Base-by-base conservation (phyloP, 2,797 vertebrate species). In the Hypotaenidia philippensis region DNA sequence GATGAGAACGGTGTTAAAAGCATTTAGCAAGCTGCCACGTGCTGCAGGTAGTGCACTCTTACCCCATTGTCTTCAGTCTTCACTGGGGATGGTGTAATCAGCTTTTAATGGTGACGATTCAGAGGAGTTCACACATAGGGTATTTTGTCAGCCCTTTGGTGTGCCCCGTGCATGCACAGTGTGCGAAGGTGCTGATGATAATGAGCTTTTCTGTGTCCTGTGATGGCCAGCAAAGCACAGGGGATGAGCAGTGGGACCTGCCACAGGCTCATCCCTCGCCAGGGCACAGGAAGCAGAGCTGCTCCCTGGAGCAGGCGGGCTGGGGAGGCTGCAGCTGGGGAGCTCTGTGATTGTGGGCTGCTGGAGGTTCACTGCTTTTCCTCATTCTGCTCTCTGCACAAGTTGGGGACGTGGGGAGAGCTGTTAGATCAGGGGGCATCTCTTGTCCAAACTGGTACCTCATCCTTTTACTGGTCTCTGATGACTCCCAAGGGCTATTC, bases 81-180 rank as follows among this genome's bases (percentile, higher is more conserved):
- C 34, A 31, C 70, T 70, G 36, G 57, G 59, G 31, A 4, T 10
- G 64, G 22, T 32, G 29, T 55, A n/a, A 57, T n/a, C 36, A 3
- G 44, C 14, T 89, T 71, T 44, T 88, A 79, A 79, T 50, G 86
- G 89, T 23, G 70, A 44, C 3, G 13, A 11, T 44, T 81, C 72
- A 10, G 26, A 70, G 45, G 20, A 57, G 77, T 32, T 69, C 74
- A 71, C 36, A 40, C 1, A 1, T 7, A 0, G 3, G 31, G 27
- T 55, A 2, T 64, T 56, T 81, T 71, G 76, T 38, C 53, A 75
- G 50, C n/a, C 56, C 81, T 60, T 40, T 12, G 44, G 31, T 14
- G 1, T 38, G 31, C 34, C 34, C 85, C 12, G 5, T 11, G 8
- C 22, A 0, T 38, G 6, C 11, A 9, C 68, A 23, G 26, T 2